Base-by-base conservation (phyloP, 2,888 invertebrate genomes). In the Craniophora ligustri region DNA sequence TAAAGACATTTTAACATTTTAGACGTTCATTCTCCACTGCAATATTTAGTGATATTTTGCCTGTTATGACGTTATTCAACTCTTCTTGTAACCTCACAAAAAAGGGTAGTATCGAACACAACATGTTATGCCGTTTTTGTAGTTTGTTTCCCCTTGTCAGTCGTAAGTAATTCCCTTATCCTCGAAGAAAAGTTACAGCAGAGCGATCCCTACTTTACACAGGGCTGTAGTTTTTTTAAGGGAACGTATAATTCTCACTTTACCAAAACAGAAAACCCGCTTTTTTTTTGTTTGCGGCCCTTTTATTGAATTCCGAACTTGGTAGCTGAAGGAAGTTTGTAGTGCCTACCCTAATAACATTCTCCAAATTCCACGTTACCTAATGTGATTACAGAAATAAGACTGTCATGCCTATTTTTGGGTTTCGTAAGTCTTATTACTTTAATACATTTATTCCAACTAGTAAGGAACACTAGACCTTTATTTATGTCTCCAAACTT, bases 221-320 rank as follows among this genome's bases (percentile, higher is more conserved):
- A 80, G 74, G 73, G 35, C 67, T 77, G 73, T 79, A 84, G 80
- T 79, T 84, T 83, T 82, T 84, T 83, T 83, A 83, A 68, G 78
- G 79, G 79, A 81, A 83, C 85, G 86, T 88, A 88, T 90, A 88
- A 90, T 90, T 88, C 86, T 86, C 85, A 90, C 86, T 90, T 87
- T 86, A 81, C 78, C 77, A 78, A 83, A 83, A 79, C n/a, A 85
- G 85, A 79, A 79, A 83, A 82, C 82, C 82, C 81, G 79, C 78
- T 80, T 81, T 80, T 81, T 79, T 38, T 82, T 80, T 81, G 82
- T 78, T 67, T 56, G 47, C 78, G 82, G 79, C 76, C 78, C 81
- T 85, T 87, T 88, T 91, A 92, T 92, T 91, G 91, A 86, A 92
- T 92, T 91, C 91, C 90, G 67, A 77, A 83, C 80, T 85, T 77